Evolutionary conservation across 2,888 invertebrate species (phyloP).

Genomic region (Dromius quadrimaculatus): DNA sequence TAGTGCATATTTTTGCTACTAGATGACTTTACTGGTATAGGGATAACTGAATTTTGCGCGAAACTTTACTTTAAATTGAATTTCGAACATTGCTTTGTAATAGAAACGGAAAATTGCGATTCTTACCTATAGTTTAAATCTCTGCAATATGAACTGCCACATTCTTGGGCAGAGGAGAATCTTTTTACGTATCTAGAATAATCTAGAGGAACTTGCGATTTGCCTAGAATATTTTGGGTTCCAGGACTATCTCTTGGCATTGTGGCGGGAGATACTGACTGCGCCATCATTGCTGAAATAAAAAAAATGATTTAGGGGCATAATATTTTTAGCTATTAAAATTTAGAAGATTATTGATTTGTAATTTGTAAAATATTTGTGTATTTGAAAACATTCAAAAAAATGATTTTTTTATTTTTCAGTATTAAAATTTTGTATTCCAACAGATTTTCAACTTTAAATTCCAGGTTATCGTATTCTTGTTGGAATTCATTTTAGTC

Average conservation of each 20-base stretch:
- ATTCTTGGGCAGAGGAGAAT: conserved; percentile 84
- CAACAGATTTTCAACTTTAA: no score
- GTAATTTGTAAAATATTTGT: not conserved
- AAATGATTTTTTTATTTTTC: conserved; percentile 1
- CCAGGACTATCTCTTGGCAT: conserved; percentile 64
- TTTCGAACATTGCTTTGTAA: not conserved
- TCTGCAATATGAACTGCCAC: conserved; percentile 87
- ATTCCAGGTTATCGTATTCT: no score
- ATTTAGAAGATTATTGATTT: not conserved
- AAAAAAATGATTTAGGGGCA: conserved; percentile 41
- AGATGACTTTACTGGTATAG: no score
- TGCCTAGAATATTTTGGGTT: conserved; percentile 69
- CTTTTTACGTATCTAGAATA: conserved; percentile 92
- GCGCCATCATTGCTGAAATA: conserved; percentile 70
- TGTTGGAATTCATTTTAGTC: no score
- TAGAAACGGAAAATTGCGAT: not conserved
- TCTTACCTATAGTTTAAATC: conserved; percentile 82
- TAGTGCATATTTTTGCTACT: no score
- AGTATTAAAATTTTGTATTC: no score
- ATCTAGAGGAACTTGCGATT: conserved; percentile 79
- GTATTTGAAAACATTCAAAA: not conserved
- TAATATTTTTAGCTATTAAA: not conserved
- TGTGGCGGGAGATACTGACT: conserved; percentile 67
- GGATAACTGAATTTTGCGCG: no score
- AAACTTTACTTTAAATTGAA: no score